A percentile compares a stretch with the other conserved stretches of the same genome.
phyloP scores from a whole-genome alignment of 1,140 invertebrate species.

The Bombus sibiricus region DNA sequence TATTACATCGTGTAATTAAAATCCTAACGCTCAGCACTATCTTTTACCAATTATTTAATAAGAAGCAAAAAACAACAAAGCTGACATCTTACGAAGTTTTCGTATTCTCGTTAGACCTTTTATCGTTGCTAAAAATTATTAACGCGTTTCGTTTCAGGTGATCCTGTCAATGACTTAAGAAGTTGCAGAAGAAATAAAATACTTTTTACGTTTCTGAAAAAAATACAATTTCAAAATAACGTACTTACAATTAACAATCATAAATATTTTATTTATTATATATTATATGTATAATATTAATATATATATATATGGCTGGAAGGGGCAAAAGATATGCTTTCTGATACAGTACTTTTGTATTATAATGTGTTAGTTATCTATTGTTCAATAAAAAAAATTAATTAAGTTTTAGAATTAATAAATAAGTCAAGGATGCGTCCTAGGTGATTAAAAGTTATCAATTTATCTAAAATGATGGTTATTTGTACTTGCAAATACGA shows the following conservation, averaged over 20 bases:
- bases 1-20: constrained; percentile 1
- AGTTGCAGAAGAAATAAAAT: not conserved
- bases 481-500: too few species aligned
- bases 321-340: accelerated
- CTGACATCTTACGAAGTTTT: not conserved
- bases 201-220: not conserved
- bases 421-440: too few species aligned
- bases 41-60: not conserved
- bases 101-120: not conserved
- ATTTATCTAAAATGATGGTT: too few species aligned
- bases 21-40: not conserved
- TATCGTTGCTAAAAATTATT: not conserved
- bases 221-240: too few species aligned
- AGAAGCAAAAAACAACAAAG: not conserved
- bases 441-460: too few species aligned
- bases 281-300: too few species aligned
- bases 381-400: not conserved
- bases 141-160: not conserved
- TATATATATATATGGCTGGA: too few species aligned
- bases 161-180: too few species aligned
- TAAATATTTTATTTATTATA: not conserved
- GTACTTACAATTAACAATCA: not conserved
- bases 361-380: too few species aligned
- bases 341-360: not conserved
- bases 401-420: not conserved